Conservation (phyloP, 2,113 vertebrate species). For the Pterocles orientalis region DNA sequence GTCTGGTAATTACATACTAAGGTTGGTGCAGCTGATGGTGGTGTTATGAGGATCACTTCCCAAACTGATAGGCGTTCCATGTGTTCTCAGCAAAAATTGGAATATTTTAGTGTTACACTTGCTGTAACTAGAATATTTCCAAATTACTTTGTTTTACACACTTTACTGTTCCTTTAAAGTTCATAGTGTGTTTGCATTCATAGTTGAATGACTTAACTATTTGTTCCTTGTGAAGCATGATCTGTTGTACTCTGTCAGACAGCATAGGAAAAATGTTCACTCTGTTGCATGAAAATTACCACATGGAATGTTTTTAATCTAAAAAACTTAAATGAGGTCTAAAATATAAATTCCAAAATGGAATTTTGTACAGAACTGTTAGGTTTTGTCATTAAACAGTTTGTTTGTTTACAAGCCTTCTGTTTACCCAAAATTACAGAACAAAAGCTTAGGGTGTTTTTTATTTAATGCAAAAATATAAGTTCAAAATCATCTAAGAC, state of each 20-base stretch:
- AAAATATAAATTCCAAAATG: background rate
- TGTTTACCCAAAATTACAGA: background rate
- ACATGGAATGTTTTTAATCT: background rate
- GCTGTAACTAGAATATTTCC: background rate
- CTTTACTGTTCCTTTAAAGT: background rate
- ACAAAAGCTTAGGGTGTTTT: background rate
- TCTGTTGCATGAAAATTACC: background rate
- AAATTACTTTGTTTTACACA: background rate
- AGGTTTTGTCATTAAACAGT: background rate
- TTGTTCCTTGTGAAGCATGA: background rate
- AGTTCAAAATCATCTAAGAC: background rate
- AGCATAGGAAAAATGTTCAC: background rate
- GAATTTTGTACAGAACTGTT: background rate
- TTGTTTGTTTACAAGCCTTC: background rate
- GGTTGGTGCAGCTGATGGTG: background rate
- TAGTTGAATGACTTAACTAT: background rate
- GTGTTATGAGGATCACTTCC: background rate
- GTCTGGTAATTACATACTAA: background rate
- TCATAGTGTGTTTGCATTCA: background rate
- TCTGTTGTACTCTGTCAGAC: background rate
- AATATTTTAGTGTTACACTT: background rate
- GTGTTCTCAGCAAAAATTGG: background rate
- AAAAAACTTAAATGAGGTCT: background rate
- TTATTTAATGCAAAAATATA: background rate
- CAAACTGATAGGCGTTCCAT: background rate